Evolutionary conservation across 2,797 vertebrate species (phyloP).

Genomic region (Microcaecilia unicolor): DNA sequence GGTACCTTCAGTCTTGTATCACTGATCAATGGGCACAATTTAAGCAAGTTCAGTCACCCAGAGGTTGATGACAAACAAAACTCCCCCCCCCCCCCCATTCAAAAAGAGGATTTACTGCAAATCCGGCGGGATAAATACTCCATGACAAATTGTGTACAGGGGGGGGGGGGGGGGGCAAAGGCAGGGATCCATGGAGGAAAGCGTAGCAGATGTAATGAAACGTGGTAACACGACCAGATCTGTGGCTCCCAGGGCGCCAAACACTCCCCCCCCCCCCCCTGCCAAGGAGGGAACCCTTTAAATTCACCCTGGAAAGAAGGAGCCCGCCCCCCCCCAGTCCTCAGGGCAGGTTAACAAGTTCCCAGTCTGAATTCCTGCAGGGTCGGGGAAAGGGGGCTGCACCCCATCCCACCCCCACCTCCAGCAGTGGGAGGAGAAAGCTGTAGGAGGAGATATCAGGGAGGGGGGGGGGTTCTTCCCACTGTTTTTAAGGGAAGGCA

Average conservation of each 20-base stretch:
- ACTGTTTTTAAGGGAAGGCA: too few relatives aligned
- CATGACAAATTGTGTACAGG: conserved; percentile 1
- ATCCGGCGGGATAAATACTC: background rate
- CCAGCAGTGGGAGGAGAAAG: too few relatives aligned
- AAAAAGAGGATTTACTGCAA: conserved; percentile 5
- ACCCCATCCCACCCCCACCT: too few relatives aligned
- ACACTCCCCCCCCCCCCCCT: too few relatives aligned
- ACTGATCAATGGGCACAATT: background rate
- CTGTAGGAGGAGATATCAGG: background rate
- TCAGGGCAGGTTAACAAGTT: background rate
- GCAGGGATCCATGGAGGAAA: background rate
- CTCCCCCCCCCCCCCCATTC: background rate
- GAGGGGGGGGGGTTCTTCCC: rapidly evolving
- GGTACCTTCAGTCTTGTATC: too few relatives aligned
- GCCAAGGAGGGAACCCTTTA: too few relatives aligned
- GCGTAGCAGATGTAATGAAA: background rate
- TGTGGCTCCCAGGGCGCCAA: background rate
- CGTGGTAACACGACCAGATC: background rate
- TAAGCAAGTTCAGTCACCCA: background rate
- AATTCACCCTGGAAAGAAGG: too few relatives aligned
- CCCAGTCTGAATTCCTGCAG: background rate
- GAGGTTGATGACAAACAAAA: background rate
- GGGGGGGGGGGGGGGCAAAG: too few relatives aligned
- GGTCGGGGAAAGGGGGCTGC: background rate
- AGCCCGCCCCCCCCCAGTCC: too few relatives aligned